phyloP scores from a whole-genome alignment of 2,888 invertebrate genomes.

The Leptodirus hochenwartii region DNA sequence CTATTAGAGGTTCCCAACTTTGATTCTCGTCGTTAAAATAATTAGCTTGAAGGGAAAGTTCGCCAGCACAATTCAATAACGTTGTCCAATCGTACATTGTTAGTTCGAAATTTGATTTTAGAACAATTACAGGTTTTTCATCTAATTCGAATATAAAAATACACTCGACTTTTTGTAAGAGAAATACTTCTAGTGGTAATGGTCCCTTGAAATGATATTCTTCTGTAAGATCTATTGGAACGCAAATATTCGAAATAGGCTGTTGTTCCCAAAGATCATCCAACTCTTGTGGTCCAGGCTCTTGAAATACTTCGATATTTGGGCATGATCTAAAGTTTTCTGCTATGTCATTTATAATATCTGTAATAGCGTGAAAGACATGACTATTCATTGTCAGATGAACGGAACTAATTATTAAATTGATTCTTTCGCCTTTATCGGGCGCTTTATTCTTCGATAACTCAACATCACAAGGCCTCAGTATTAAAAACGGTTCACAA shows the following conservation, averaged over 20 bases:
- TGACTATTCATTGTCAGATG: conserved; percentile 54
- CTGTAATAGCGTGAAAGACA: conserved; percentile 51
- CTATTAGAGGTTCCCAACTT: conserved; percentile 70
- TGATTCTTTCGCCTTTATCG: conserved; percentile 47
- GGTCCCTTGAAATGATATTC: conserved; percentile 5
- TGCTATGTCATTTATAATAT: conserved; percentile 27
- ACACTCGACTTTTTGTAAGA: conserved; percentile 33
- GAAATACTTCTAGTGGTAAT: conserved; percentile 18
- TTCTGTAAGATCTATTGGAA: too few relatives aligned
- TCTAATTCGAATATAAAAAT: conserved; percentile 46
- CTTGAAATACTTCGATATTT: conserved; percentile 9
- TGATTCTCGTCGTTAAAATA: conserved; percentile 25
- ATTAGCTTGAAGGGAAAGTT: conserved; percentile 29
- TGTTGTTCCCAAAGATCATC: conserved; percentile 58
- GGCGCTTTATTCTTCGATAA: conserved; percentile 41
- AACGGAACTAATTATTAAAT: conserved; percentile 45
- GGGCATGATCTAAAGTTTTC: conserved; percentile 28
- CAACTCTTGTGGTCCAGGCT: conserved; percentile 9
- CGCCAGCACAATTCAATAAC: conserved; percentile 23
- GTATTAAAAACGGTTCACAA: conserved; percentile 34
- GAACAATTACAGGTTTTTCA: conserved; percentile 33
- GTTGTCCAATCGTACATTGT: conserved; percentile 50
- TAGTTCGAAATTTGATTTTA: conserved; percentile 37
- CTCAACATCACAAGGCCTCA: conserved; percentile 54
- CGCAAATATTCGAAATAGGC: too few relatives aligned